These are phyloP conservation scores for Megaceryle alcyon DNA, from an alignment of 2,797 vertebrate species.

Conservation along the genomic window DNA sequence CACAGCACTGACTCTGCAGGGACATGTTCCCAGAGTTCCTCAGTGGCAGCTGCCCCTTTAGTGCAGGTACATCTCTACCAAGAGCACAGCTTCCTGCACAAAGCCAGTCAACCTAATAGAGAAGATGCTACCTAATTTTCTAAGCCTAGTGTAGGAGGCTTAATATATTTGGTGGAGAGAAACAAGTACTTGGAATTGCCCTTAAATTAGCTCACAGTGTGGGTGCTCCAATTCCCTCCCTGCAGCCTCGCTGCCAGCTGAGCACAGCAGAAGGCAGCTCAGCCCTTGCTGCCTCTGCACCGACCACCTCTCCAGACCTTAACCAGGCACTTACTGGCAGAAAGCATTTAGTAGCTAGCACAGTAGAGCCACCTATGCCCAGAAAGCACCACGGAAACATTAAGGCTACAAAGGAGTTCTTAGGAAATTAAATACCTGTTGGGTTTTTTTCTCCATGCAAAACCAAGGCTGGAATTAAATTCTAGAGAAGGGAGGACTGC, in stretches of 20 bases:
- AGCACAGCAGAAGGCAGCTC: background rate
- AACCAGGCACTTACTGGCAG: background rate
- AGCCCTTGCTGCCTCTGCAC: background rate
- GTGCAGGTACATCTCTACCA: background rate
- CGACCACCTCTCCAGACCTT: background rate
- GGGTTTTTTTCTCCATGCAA: background rate
- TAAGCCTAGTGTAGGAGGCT: background rate
- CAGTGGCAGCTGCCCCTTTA: background rate
- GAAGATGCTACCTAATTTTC: background rate
- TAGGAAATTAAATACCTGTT: background rate
- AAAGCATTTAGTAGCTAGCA: background rate
- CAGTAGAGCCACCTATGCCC: fast-evolving
- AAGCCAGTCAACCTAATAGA: background rate
- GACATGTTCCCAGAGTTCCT: background rate
- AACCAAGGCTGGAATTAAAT: background rate
- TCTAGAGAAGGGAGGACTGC: background rate
- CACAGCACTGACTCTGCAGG: background rate
- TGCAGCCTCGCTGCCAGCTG: background rate
- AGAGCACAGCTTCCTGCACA: background rate
- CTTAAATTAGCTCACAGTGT: background rate
- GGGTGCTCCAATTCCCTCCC: too few species aligned
- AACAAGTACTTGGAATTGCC: background rate
- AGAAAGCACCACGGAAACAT: background rate
- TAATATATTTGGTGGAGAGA: background rate
- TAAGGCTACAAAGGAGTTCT: background rate